Evolutionary conservation across 2,113 vertebrate species (phyloP), one percentile per base, ranked within the genome.

Genomic region (Macquaria australasica): DNA sequence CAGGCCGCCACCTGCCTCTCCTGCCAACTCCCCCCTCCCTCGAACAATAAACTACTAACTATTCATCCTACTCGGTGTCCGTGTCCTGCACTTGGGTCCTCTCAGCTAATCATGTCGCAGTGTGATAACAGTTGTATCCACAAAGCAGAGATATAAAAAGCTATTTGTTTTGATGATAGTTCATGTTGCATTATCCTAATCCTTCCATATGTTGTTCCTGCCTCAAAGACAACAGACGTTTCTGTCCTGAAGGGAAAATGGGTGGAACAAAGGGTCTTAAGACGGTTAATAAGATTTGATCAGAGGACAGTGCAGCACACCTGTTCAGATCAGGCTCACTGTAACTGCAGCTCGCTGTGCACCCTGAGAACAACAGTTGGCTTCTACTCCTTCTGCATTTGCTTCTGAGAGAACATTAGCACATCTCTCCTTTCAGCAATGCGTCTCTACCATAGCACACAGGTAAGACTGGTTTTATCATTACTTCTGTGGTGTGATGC

Each of bases 241-340:
- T 79, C 59, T 86, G 71, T 45, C 6, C 25, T 53, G 56, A 39
- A 48, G 43, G 59, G 64, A 77, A 84, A 51, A 39, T 53, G 41
- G 60, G 16, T 68, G 68, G 79, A 76, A 74, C 60, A 83, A 88
- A 87, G 76, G 59, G 37, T 69, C 8, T 1, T 51, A 51, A 69
- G 76, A 88, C 82, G 62, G 50, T 58, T 90, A 88, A 91, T 81
- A 81, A 86, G 88, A 86, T 91, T 79, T 85, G 58, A 81, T 81
- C 25, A 50, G 58, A 75, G 53, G 69, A 75, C 53, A 73, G 55
- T 6, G 60, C 0, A 21, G 48, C 63, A 59, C 87, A 88, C 78
- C 87, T 88, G 90, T 34, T 90, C 58, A 74, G 58, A 58, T 75
- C 66, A 69, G 73, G 56, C 37, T 84, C 60, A 10, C 58, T 70